Conservation (phyloP, 2,113 vertebrate genomes). For the Ciconia boyciana region DNA sequence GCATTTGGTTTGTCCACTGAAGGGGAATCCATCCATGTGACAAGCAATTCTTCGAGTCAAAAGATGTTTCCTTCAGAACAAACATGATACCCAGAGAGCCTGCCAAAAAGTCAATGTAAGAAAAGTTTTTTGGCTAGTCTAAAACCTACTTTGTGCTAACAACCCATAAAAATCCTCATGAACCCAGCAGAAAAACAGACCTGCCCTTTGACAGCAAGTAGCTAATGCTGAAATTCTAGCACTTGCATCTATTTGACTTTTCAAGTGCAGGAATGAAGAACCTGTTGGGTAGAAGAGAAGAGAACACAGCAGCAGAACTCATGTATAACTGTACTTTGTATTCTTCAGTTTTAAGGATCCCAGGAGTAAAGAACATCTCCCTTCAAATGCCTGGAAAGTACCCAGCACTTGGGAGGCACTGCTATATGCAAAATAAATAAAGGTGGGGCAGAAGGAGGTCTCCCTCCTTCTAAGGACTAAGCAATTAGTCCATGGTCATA, state of each 20-base stretch:
- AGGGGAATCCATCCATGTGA: background rate
- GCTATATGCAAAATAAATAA: background rate
- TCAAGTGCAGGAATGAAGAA: background rate
- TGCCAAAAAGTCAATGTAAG: background rate
- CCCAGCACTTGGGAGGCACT: background rate
- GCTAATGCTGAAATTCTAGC: background rate
- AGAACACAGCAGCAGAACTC: background rate
- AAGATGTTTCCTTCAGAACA: background rate
- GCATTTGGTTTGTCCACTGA: background rate
- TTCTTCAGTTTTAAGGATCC: background rate
- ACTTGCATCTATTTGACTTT: background rate
- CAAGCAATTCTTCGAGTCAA: background rate
- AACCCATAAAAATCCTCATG: background rate
- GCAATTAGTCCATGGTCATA: background rate
- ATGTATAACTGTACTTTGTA: fast-evolving
- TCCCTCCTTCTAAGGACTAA: too few species aligned
- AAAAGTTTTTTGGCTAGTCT: background rate
- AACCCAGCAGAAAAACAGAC: background rate
- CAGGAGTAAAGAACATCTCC: background rate
- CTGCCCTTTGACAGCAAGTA: background rate
- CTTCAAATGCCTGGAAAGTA: background rate
- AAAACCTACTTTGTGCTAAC: background rate
- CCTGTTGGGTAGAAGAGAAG: background rate
- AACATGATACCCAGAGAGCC: background rate
- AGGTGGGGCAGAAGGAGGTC: background rate